Evolutionary conservation across 2,113 vertebrate genomes (phyloP), one percentile per base, ranked within the genome.

Genomic region (Nyctereutes procyonoides): DNA sequence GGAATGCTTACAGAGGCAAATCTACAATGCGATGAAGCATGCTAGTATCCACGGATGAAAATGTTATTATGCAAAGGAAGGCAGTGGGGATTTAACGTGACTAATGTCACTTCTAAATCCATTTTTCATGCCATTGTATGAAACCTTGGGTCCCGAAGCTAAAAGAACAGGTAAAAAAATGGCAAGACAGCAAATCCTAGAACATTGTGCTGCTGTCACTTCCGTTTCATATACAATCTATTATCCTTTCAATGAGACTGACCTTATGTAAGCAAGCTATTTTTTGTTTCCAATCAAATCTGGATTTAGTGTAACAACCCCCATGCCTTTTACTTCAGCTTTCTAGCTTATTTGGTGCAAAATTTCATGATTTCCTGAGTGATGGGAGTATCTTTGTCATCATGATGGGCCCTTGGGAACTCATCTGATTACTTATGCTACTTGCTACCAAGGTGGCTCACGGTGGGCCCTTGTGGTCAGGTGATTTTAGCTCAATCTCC

Each of bases 91-190:
- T 63, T 83, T 83, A 19, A 90, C 55, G 16, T 20, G 80, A 67
- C 14, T 65, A 17, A 86, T 28, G 60, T 81, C 2, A 82, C 17
- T 76, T 92, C 51, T 51, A 35, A 83, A 77, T 85, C n/a, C 63
- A 14, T 43, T 84, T 94, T 97, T 82, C 56, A 81, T 79, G 30
- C 13, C 32, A 53, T 38, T 88, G 3, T 28, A 22, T 90, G 48
- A 90, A 71, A 84, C 4, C 20, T 28, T 83, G 69, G 13, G 17
- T 63, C 22, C 53, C 14, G 48, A 58, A 55, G 8, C 20, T 77
- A 53, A 83, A 90, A 87, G 51, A 67, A 62, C 9, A 74, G 51
- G 22, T 93, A 30, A 90, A 96, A 96, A 95, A 80, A 58, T 53
- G 30, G 13, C 77, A 17, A 77, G 3, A 3, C 1, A 85, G 32